These are phyloP conservation scores for Bombus picipes DNA, from an alignment of 1,140 invertebrate genomes.

Conservation along the genomic window DNA sequence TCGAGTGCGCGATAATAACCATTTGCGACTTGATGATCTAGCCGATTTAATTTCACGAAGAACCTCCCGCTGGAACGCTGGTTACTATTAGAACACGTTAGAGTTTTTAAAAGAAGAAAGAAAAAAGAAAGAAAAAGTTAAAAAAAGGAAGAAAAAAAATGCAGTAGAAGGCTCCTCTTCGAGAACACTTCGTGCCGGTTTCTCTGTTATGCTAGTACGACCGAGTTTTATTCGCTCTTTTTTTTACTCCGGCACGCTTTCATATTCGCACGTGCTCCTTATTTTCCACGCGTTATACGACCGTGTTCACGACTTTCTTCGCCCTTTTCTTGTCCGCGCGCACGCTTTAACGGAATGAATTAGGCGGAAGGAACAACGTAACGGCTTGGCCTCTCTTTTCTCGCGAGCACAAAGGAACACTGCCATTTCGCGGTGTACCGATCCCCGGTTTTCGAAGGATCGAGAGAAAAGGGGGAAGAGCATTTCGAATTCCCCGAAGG, in stretches of 20 bases:
- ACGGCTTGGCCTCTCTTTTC: not conserved
- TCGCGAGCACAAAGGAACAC: not conserved
- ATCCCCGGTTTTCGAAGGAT: not conserved
- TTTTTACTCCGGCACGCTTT: not conserved
- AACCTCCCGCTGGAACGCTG: conserved; percentile 18
- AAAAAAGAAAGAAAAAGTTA: not conserved
- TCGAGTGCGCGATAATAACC: conserved; percentile 46
- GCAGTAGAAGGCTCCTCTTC: conserved; percentile 27
- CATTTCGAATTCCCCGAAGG: not conserved
- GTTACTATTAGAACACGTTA: conserved; percentile 30
- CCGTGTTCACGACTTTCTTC: conserved; percentile 10
- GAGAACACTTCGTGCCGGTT: conserved; percentile 1
- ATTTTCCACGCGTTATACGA: conserved; percentile 28
- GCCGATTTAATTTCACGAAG: conserved; percentile 46
- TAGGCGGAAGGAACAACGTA: conserved; percentile 2
- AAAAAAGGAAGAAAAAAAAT: not conserved
- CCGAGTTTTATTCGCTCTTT: not conserved
- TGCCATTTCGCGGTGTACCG: not conserved
- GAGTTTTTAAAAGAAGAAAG: conserved; percentile 36
- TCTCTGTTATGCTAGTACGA: conserved; percentile 29
- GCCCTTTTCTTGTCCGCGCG: not conserved
- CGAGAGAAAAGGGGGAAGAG: not conserved
- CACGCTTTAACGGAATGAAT: conserved; percentile 44
- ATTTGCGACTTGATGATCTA: conserved; percentile 44
- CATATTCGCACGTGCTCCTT: conserved; percentile 34